These are phyloP conservation scores for Sebastes glaucus DNA, from an alignment of 2,797 vertebrate genomes.

Conservation along the genomic window DNA sequence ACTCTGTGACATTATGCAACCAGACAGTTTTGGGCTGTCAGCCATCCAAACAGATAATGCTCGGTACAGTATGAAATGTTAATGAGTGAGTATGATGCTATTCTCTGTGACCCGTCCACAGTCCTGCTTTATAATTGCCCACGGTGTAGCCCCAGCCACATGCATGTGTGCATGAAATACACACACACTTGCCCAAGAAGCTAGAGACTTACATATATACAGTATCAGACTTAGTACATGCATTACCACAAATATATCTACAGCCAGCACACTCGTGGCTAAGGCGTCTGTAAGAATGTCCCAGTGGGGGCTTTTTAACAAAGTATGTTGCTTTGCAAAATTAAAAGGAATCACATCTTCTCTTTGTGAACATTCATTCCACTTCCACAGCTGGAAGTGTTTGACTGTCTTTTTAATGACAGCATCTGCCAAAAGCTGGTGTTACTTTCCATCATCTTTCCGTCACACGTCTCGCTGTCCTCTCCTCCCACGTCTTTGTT, in stretches of 20 bases:
- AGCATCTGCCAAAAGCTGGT: background rate
- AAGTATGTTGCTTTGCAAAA: conserved; percentile 28
- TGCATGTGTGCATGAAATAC: conserved; percentile 3
- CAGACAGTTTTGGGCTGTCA: conserved; percentile 40
- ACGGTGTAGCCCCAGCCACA: conserved; percentile 22
- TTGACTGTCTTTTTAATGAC: conserved; percentile 31
- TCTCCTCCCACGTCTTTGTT: background rate
- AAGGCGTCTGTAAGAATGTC: background rate
- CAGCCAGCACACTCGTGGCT: background rate
- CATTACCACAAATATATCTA: background rate
- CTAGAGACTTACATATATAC: background rate
- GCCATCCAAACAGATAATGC: conserved; percentile 40
- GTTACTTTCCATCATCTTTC: conserved; percentile 9
- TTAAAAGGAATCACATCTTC: conserved; percentile 8
- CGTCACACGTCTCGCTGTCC: background rate
- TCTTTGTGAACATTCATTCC: conserved; percentile 17
- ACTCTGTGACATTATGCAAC: conserved; percentile 29
- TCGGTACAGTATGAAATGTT: conserved; percentile 55
- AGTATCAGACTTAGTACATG: background rate
- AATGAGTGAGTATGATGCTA: conserved; percentile 51
- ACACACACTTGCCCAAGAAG: background rate
- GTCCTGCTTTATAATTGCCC: conserved; percentile 28
- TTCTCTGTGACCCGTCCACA: conserved; percentile 45
- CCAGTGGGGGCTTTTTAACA: conserved; percentile 5
- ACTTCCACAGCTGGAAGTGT: conserved; percentile 28